These are phyloP conservation scores for Lophotriccus pileatus DNA, from an alignment of 2,797 vertebrate species.

Conservation along the genomic window DNA sequence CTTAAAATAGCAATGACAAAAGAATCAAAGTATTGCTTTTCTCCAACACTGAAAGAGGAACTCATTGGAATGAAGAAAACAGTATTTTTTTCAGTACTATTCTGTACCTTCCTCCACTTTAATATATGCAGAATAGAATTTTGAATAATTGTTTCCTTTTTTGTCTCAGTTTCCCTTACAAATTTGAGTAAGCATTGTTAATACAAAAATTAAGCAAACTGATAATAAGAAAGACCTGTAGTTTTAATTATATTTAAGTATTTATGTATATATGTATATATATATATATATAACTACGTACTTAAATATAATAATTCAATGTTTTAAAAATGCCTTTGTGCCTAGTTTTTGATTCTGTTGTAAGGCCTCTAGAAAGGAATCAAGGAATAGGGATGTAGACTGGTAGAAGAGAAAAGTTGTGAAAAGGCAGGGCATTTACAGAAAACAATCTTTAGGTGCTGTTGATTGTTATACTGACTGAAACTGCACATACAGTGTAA, in stretches of 20 bases:
- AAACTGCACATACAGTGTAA: neutral
- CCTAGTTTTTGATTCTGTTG: neutral
- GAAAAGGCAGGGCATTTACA: neutral
- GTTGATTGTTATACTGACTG: neutral
- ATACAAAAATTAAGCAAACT: neutral
- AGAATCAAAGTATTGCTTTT: neutral
- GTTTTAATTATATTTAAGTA: neutral
- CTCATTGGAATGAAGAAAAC: neutral
- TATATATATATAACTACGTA: neutral
- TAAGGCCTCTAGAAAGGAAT: neutral
- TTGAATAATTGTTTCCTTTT: neutral
- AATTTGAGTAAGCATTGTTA: neutral
- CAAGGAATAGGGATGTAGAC: neutral
- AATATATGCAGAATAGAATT: neutral
- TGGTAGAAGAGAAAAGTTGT: neutral
- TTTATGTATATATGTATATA: neutral
- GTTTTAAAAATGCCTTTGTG: neutral
- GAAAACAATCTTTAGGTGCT: neutral
- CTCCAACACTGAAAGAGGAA: neutral
- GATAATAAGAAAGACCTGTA: neutral
- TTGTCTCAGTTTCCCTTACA: neutral
- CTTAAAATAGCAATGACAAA: slow-evolving; percentile 7
- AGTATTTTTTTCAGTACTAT: neutral
- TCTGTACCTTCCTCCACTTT: neutral
- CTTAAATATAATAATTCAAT: neutral